Percentiles rank a stretch among this genome's conserved stretches.
phyloP scores from a whole-genome alignment of 2,888 invertebrate species.

The Rutpela maculata region DNA sequence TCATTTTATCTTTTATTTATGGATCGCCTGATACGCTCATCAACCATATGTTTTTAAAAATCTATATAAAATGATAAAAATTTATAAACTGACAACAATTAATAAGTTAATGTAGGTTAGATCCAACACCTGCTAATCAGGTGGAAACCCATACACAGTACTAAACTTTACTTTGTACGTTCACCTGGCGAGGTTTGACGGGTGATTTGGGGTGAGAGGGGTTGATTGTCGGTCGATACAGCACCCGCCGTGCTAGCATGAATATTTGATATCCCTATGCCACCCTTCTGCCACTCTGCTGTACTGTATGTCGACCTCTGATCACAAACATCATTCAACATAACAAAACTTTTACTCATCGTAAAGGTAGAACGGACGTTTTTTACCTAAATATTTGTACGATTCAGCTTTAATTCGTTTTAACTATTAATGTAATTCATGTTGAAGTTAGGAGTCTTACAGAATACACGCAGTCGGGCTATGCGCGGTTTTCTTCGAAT shows the following conservation, averaged over 20 bases:
- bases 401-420: too few species aligned
- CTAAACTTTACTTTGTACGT: conserved; percentile 17
- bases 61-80: background rate
- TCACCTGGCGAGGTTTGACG: conserved; percentile 25
- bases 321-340: conserved; percentile 40
- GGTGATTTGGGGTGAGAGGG: conserved; percentile 47
- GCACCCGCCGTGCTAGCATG: conserved; percentile 69
- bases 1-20: too few species aligned
- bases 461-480: too few species aligned
- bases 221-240: conserved; percentile 67
- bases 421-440: too few species aligned
- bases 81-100: background rate
- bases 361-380: background rate
- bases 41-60: too few species aligned
- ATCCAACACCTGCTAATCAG: background rate
- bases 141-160: background rate
- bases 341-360: background rate
- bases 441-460: too few species aligned
- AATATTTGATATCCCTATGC: conserved; percentile 70
- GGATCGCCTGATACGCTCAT: too few species aligned
- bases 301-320: conserved; percentile 55
- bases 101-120: conserved; percentile 10
- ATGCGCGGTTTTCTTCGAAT: too few species aligned
- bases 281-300: conserved; percentile 35
- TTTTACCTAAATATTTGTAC: too few species aligned